A percentile compares a stretch with the other conserved stretches of the same genome.
Conservation (phyloP, 92 coral and sea anemone genomes). For the Epizoanthus illoricatus region DNA sequence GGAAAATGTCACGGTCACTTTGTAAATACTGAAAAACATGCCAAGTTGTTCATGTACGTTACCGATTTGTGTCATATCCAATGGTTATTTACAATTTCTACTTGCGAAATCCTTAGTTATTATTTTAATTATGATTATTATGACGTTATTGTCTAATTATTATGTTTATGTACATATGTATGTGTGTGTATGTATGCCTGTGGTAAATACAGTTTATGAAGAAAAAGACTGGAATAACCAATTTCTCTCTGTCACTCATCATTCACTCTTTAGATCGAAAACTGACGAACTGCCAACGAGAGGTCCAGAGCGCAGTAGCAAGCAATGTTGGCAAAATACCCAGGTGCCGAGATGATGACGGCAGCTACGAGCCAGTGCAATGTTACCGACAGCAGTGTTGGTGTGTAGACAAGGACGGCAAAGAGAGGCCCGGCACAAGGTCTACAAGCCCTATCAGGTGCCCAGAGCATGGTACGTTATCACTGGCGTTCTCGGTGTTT, state of each 20-base stretch:
- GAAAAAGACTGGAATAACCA: neutral
- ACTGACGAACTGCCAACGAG: slow-evolving; percentile 7
- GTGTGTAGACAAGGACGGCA: slow-evolving; percentile 17
- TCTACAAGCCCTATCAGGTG: slow-evolving; percentile 15
- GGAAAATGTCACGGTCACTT: too few relatives aligned
- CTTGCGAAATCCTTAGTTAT: too few relatives aligned
- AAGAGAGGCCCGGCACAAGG: slow-evolving; percentile 6
- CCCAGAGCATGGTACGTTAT: slow-evolving; percentile 30
- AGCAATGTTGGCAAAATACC: slow-evolving; percentile 3
- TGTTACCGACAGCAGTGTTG: slow-evolving; percentile 6
- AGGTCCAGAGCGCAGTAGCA: slow-evolving; percentile 18
- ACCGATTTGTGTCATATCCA: too few relatives aligned
- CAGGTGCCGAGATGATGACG: slow-evolving; percentile 31
- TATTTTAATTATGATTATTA: too few relatives aligned
- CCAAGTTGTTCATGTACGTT: too few relatives aligned
- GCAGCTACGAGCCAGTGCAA: slow-evolving; percentile 34
- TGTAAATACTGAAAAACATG: too few relatives aligned
- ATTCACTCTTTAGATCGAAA: neutral
- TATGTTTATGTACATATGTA: neutral
- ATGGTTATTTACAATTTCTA: too few relatives aligned
- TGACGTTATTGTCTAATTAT: too few relatives aligned
- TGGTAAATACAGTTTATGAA: neutral
- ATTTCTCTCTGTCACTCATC: neutral
- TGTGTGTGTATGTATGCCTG: neutral
- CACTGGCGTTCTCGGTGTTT: too few relatives aligned